Evolutionary conservation across 2,797 vertebrate species (phyloP).

Genomic region (Cirrhinus molitorella): DNA sequence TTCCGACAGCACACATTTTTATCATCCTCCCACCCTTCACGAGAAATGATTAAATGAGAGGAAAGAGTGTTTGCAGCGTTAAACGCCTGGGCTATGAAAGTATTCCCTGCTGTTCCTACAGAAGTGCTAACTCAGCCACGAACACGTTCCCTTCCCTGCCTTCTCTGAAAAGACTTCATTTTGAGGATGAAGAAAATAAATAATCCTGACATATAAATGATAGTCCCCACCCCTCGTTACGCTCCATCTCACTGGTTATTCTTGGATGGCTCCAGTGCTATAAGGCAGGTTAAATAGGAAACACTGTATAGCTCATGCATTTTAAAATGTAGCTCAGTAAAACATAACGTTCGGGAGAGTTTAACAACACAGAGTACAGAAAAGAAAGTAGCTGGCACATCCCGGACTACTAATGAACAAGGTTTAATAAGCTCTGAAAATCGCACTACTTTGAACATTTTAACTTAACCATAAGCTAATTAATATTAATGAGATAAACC

Average conservation of each 20-base stretch:
- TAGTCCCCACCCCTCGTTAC: conserved; percentile 53
- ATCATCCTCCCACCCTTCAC: conserved; percentile 27
- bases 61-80: conserved; percentile 46
- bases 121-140: conserved; percentile 61
- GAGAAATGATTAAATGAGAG: conserved; percentile 29
- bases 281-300: conserved; percentile 61
- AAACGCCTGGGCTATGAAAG: conserved; percentile 51
- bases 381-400: background rate
- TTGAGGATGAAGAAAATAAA: conserved; percentile 27
- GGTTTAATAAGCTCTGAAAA: background rate
- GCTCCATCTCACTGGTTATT: conserved; percentile 61
- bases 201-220: conserved; percentile 56
- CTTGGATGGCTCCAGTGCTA: conserved; percentile 52
- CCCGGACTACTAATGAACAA: background rate
- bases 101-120: conserved; percentile 49
- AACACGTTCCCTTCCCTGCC: conserved; percentile 40
- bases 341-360: conserved; percentile 29
- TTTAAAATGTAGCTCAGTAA: conserved; percentile 56
- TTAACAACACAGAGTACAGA: conserved; percentile 28
- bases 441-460: background rate
- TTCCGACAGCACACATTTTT: conserved; percentile 26
- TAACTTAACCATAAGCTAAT: background rate
- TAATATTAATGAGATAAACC: background rate
- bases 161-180: conserved; percentile 44
- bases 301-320: conserved; percentile 50